These are phyloP conservation scores for Paratrypauchen microcephalus DNA, from an alignment of 2,797 vertebrate species.

Conservation along the genomic window DNA sequence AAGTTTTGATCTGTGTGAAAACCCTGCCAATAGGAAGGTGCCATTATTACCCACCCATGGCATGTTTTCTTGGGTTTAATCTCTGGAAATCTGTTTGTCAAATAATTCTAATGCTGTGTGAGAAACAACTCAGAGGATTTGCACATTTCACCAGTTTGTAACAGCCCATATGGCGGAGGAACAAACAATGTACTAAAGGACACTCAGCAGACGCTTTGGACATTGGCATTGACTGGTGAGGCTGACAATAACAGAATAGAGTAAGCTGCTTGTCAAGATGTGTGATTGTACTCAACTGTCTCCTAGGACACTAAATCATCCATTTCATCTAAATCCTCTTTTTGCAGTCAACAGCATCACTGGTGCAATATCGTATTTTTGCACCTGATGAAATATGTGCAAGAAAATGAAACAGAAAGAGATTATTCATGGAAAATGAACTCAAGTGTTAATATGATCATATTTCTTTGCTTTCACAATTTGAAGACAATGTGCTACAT, in stretches of 20 bases:
- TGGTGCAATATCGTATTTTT: slow-evolving; percentile 41
- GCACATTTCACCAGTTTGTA: slow-evolving; percentile 44
- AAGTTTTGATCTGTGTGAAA: slow-evolving; percentile 59
- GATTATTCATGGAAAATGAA: slow-evolving; percentile 75
- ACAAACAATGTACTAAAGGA: slow-evolving; percentile 51
- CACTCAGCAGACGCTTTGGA: slow-evolving; percentile 43
- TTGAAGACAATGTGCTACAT: slow-evolving; percentile 58
- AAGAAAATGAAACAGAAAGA: slow-evolving; percentile 59
- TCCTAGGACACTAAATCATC: slow-evolving; percentile 58
- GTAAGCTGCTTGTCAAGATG: slow-evolving; percentile 56
- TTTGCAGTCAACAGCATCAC: slow-evolving; percentile 40
- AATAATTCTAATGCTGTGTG: slow-evolving; percentile 38
- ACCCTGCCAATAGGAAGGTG: slow-evolving; percentile 60
- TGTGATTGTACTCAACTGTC: slow-evolving; percentile 44
- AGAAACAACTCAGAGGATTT: slow-evolving; percentile 57
- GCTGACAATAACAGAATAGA: slow-evolving; percentile 48
- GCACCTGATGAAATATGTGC: slow-evolving; percentile 62
- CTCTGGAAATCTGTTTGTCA: slow-evolving; percentile 49
- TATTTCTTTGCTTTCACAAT: slow-evolving; percentile 65
- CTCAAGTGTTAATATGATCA: slow-evolving; percentile 75
- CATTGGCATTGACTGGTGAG: slow-evolving; percentile 44
- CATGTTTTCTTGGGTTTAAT: slow-evolving; percentile 59
- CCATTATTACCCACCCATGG: slow-evolving; percentile 49
- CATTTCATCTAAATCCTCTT: slow-evolving; percentile 54
- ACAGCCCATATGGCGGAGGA: slow-evolving; percentile 48